Evolutionary conservation across 2,113 vertebrate genomes (phyloP), one percentile per base, ranked within the genome.

Genomic region (Charadrius vociferus): DNA sequence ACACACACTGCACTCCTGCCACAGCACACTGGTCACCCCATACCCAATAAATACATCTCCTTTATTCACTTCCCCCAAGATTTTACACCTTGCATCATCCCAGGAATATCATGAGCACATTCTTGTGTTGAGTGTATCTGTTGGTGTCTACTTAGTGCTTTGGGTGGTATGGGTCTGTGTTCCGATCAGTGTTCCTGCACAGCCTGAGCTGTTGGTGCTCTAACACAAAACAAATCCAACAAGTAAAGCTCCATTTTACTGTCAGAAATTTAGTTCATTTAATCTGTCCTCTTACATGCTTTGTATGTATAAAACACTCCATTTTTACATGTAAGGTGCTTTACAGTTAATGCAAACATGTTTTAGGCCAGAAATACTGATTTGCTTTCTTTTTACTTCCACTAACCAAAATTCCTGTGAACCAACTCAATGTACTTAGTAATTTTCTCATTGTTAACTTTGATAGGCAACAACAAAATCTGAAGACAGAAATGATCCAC

Each of bases 401-500:
- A 43, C 59, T 39, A 58, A 14, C 26, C 26, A 41, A 50, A 58
- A 23, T 50, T 56, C 68, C 81, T 82, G 37, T 49, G 21, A 55
- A 41, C 18, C 50, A 39, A 43, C 53, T 81, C 26, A 11, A 20
- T 26, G 52, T 37, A 49, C 10, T 43, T 41, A 39, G 32, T 75
- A 27, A 56, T 63, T 18, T 66, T 78, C 37, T 92, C 52, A 39
- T 78, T 4, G 62, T 96, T 95, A 86, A 86, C 88, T 93, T 90
- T 85, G 50, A 41, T 52, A 99, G 99, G 99, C 99, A 73, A 99
- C 99, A 70, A 98, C 99, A 79, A 99, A 98, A 95, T 94, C 98
- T 73, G 99, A 99, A 96, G 99, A 99, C 91, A 98, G 99, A 92
- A 99, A 98, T 55, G 99, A 99, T 85, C 99, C 99, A 2, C 98